Evolutionary conservation across 2,888 invertebrate species (phyloP).

Genomic region (Zygogramma bicolorata): DNA sequence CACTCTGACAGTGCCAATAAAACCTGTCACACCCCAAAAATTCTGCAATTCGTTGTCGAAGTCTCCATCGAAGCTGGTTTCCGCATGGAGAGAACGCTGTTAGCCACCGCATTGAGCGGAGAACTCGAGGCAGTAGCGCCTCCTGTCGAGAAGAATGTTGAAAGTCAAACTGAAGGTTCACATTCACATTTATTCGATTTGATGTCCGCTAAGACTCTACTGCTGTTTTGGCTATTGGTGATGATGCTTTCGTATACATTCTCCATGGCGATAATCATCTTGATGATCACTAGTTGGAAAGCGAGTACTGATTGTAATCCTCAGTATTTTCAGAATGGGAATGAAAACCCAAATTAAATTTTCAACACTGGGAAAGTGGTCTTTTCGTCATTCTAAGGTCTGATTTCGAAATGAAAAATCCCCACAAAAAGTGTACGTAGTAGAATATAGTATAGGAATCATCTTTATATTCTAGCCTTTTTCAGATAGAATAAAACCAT

Average conservation of each 20-base stretch:
- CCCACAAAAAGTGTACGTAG: too few species aligned
- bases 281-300: not conserved
- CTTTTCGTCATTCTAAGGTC: too few species aligned
- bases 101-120: not conserved
- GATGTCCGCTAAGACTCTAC: constrained; percentile 3
- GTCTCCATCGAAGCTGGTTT: not conserved
- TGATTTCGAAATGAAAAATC: too few species aligned
- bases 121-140: not conserved
- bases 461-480: too few species aligned
- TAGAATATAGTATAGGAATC: too few species aligned
- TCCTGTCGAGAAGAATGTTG: not conserved
- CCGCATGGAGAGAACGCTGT: not conserved
- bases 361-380: too few species aligned
- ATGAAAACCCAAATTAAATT: too few species aligned
- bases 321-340: too few species aligned
- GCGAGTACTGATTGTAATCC: too few species aligned
- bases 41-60: not conserved
- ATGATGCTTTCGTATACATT: constrained; percentile 14
- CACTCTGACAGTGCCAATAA: not conserved
- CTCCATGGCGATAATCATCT: not conserved
- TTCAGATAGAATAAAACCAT: too few species aligned
- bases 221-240: constrained; percentile 5
- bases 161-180: not conserved
- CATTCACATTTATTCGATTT: not conserved
- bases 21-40: not conserved